phyloP scores from a whole-genome alignment of 1,140 invertebrate species.

The Araneus ventricosus region DNA sequence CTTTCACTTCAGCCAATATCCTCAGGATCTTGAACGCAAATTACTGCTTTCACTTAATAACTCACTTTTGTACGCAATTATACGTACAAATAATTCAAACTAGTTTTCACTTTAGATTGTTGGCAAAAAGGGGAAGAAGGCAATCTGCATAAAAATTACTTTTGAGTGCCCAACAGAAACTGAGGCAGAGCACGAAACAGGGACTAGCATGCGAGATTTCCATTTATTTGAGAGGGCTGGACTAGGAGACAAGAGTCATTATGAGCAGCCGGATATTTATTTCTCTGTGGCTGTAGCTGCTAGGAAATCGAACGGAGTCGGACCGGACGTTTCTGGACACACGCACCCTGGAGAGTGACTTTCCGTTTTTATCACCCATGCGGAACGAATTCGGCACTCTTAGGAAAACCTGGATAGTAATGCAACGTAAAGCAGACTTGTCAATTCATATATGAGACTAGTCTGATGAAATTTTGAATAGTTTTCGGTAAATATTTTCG shows the following conservation, averaged over 20 bases:
- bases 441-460: neutral
- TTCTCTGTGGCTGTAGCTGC: neutral
- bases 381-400: neutral
- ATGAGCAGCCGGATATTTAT: slow-evolving; percentile 34
- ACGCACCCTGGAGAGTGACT: neutral
- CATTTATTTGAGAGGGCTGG: neutral
- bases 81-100: neutral
- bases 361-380: neutral
- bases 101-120: neutral
- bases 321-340: slow-evolving; percentile 27
- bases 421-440: neutral
- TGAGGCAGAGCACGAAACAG: neutral
- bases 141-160: slow-evolving; percentile 35
- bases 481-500: no score
- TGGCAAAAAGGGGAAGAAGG: neutral
- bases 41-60: neutral
- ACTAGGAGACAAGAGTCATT: neutral
- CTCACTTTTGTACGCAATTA: neutral
- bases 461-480: no score
- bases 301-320: slow-evolving; percentile 14
- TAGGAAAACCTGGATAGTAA: neutral
- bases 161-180: neutral
- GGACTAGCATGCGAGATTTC: neutral
- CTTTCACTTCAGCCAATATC: no score
- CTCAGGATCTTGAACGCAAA: no score